Conservation (phyloP, 2,113 vertebrate species). For the Corythoichthys haematopterus region DNA sequence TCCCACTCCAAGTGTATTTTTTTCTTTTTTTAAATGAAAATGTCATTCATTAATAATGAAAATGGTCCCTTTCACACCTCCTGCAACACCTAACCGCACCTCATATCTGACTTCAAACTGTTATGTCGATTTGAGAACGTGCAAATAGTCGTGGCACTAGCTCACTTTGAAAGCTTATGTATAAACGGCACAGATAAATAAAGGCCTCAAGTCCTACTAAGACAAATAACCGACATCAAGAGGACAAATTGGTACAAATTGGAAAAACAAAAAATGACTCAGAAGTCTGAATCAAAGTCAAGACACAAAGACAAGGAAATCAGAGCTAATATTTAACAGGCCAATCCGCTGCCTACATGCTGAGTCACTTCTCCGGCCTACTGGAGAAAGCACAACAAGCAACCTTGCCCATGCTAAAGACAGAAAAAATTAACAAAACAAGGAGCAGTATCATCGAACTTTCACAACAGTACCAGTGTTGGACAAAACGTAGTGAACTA, state of each 20-base stretch:
- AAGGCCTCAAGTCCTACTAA: not conserved
- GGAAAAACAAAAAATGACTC: not conserved
- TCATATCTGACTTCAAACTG: no score
- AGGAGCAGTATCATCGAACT: slow-evolving; percentile 29
- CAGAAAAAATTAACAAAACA: slow-evolving; percentile 17
- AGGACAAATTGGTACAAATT: not conserved
- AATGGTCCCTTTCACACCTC: no score
- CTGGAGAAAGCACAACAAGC: slow-evolving; percentile 6
- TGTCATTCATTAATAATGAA: no score
- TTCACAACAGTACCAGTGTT: slow-evolving; percentile 7
- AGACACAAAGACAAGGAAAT: slow-evolving; percentile 21
- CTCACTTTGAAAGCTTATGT: not conserved
- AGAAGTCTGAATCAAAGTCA: not conserved
- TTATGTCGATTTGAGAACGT: not conserved
- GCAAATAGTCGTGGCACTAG: not conserved
- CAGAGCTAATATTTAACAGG: slow-evolving; percentile 51
- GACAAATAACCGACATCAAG: not conserved
- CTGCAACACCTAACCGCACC: no score
- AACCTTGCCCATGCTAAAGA: slow-evolving; percentile 6
- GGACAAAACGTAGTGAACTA: no score
- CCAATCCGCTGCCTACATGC: slow-evolving; percentile 8
- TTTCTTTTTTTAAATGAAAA: no score
- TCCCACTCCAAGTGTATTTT: no score
- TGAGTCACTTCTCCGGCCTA: slow-evolving; percentile 39
- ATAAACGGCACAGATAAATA: not conserved